A percentile compares a stretch with the other conserved stretches of the same genome.
Evolutionary conservation across 2,888 invertebrate species (phyloP).

Genomic region (Oligia strigilis): DNA sequence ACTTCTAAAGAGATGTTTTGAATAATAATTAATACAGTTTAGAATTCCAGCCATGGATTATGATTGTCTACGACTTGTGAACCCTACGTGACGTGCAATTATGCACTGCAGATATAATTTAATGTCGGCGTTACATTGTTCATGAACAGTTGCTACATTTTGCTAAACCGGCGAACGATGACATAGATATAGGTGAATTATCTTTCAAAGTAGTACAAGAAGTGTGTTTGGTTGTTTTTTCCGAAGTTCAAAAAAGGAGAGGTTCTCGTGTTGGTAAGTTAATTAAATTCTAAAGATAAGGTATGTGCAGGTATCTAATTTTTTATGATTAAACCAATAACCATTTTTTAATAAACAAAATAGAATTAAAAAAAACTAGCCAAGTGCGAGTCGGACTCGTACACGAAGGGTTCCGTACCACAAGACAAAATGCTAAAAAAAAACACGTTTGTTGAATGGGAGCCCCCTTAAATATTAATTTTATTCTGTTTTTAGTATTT

Average conservation of each 20-base stretch:
- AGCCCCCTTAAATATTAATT: no score
- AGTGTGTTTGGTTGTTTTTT: neutral
- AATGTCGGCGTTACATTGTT: conserved; percentile 37
- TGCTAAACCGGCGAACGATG: conserved; percentile 13
- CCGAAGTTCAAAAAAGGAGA: neutral
- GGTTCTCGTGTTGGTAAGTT: neutral
- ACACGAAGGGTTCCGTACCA: no score
- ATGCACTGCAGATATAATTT: conserved; percentile 33
- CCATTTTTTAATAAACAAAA: no score
- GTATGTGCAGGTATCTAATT: neutral
- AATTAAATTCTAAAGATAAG: neutral
- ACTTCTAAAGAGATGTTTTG: neutral
- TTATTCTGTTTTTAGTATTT: no score
- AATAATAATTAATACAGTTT: conserved; percentile 31
- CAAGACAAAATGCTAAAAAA: no score
- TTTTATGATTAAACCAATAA: neutral
- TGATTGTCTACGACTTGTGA: conserved; percentile 13
- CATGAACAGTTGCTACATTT: conserved; percentile 12
- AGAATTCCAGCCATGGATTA: conserved; percentile 10
- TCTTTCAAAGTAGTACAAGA: conserved; percentile 9
- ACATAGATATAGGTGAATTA: neutral
- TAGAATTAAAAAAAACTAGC: no score
- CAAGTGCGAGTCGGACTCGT: no score
- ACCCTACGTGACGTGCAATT: conserved; percentile 45
- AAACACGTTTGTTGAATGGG: no score